phyloP scores from a whole-genome alignment of 2,113 vertebrate species.

The Ptilorrhoa leucosticta region DNA sequence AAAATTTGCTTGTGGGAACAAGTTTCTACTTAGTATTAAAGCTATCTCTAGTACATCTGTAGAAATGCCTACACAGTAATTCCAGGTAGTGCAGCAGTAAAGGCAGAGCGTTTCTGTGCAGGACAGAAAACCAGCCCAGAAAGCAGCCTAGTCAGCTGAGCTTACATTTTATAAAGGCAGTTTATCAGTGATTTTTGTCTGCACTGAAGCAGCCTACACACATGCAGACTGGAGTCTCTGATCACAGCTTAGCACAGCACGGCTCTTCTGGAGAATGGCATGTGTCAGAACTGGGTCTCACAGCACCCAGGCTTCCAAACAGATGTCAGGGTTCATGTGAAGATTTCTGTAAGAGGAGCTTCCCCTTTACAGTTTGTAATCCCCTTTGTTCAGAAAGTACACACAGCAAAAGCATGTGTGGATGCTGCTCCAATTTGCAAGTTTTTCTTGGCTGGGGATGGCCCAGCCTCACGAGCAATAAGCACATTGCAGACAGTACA shows the following conservation, averaged over 20 bases:
- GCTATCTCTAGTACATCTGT: slow-evolving; percentile 52
- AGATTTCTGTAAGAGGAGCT: background rate
- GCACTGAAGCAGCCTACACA: background rate
- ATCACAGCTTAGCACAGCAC: fast-evolving
- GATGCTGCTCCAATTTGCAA: background rate
- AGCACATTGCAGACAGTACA: fast-evolving
- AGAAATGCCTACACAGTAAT: slow-evolving; percentile 54
- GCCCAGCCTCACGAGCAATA: fast-evolving
- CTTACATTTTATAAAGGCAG: background rate
- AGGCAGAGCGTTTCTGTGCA: background rate
- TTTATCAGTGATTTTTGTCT: background rate
- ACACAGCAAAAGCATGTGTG: fast-evolving
- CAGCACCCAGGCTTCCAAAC: background rate
- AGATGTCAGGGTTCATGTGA: fast-evolving
- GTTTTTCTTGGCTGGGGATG: background rate
- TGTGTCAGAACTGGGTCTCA: fast-evolving
- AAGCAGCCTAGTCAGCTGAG: background rate
- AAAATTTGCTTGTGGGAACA: slow-evolving; percentile 25
- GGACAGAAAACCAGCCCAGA: slow-evolving; percentile 7
- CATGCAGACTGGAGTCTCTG: background rate
- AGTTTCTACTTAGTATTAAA: slow-evolving; percentile 20
- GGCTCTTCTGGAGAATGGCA: background rate
- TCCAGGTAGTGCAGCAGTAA: slow-evolving; percentile 21
- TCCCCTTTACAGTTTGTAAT: background rate
- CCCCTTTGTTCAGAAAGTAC: background rate